A percentile compares a stretch with the other conserved stretches of the same genome.
phyloP scores from a whole-genome alignment of 2,888 invertebrate species.

The Phasia obesa region DNA sequence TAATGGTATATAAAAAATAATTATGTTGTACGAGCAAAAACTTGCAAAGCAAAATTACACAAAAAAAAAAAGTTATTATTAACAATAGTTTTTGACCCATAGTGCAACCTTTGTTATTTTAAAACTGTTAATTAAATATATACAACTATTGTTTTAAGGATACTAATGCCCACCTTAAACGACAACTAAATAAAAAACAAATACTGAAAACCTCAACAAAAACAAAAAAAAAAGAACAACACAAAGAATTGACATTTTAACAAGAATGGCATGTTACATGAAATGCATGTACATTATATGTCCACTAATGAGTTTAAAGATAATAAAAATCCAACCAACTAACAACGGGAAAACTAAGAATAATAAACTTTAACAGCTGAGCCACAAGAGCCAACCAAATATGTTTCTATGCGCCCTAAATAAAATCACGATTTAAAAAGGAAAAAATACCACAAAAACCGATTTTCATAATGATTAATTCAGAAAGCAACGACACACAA shows the following conservation, averaged over 20 bases:
- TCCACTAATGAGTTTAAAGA: slow-evolving; percentile 60
- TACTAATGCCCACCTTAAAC: background rate
- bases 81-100: too few relatives aligned
- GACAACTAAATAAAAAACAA: background rate
- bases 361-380: background rate
- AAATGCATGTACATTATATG: slow-evolving; percentile 41
- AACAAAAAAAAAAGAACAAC: too few relatives aligned
- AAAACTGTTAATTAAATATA: too few relatives aligned
- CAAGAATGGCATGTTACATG: slow-evolving; percentile 50
- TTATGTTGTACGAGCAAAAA: too few relatives aligned
- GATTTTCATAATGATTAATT: slow-evolving; percentile 52
- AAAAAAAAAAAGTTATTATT: too few relatives aligned
- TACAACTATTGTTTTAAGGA: slow-evolving; percentile 15
- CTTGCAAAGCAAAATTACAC: too few relatives aligned
- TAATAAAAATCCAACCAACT: slow-evolving; percentile 31
- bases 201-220: slow-evolving; percentile 5
- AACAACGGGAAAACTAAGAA: slow-evolving; percentile 1
- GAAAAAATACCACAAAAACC: slow-evolving; percentile 35
- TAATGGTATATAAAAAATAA: too few relatives aligned
- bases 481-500: slow-evolving; percentile 2
- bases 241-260: slow-evolving; percentile 18
- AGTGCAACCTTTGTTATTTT: too few relatives aligned
- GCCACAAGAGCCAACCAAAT: background rate
- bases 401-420: slow-evolving; percentile 61
- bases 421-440: slow-evolving; percentile 63